A percentile compares a stretch with the other conserved stretches of the same genome.
These are phyloP conservation scores for Clarias pachynema DNA, from an alignment of 2,797 vertebrate species.

Conservation along the genomic window DNA sequence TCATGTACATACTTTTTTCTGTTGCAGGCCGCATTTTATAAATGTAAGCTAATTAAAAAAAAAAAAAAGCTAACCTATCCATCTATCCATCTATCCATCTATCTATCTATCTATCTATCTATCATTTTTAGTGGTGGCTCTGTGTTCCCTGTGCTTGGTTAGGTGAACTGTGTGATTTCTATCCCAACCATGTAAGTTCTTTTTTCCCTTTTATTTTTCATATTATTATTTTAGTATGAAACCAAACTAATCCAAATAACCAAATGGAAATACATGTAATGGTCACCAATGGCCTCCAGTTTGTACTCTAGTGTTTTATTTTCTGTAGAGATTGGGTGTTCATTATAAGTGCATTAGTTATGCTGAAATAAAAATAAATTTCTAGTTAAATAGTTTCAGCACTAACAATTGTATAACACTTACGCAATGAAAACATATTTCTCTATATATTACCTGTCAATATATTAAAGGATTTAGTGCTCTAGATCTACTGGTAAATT, in stretches of 20 bases:
- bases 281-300: too few relatives aligned
- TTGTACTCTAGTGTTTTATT: not conserved
- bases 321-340: not conserved
- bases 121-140: not conserved
- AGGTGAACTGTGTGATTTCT: not conserved
- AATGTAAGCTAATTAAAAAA: not conserved
- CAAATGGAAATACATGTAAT: not conserved
- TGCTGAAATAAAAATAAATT: not conserved
- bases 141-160: not conserved
- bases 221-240: not conserved
- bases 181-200: not conserved
- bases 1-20: not conserved
- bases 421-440: too few relatives aligned
- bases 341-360: not conserved
- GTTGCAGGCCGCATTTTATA: not conserved
- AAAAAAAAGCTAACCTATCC: not conserved
- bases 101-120: too few relatives aligned
- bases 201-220: not conserved
- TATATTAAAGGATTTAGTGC: too few relatives aligned
- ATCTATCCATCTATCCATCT: too few relatives aligned
- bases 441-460: too few relatives aligned
- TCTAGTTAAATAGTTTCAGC: not conserved
- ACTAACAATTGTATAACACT: not conserved
- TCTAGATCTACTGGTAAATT: too few relatives aligned
- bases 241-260: not conserved